Evolutionary conservation across 1,140 invertebrate genomes (phyloP).

Genomic region (Ptiloglossa arizonensis): DNA sequence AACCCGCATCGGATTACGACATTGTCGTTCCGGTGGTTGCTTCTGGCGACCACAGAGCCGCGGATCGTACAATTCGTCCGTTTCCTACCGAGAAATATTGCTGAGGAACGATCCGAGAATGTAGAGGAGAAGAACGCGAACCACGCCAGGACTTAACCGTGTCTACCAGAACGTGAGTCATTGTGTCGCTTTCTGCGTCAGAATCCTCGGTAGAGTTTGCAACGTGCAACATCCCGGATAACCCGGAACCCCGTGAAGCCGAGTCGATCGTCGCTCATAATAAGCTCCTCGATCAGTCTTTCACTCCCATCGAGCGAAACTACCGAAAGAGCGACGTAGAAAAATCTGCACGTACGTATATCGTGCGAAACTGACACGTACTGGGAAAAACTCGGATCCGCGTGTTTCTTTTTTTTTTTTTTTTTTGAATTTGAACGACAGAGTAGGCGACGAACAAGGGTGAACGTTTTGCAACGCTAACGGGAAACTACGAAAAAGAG

Average conservation of each 20-base stretch:
- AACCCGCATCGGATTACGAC: neutral
- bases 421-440: neutral
- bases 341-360: constrained; percentile 18
- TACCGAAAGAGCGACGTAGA: neutral
- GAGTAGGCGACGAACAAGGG: constrained; percentile 21
- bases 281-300: neutral
- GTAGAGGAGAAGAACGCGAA: neutral
- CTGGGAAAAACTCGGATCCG: constrained; percentile 11
- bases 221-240: neutral
- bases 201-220: neutral
- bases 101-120: no score
- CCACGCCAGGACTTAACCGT: constrained; percentile 19
- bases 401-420: neutral
- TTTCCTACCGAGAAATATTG: constrained; percentile 12
- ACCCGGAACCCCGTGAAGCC: constrained; percentile 27
- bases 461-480: neutral
- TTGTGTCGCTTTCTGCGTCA: neutral
- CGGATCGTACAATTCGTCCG: constrained; percentile 42
- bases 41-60: constrained; percentile 9
- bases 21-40: constrained; percentile 3
- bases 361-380: neutral
- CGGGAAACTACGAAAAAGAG: no score
- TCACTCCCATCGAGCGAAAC: neutral
- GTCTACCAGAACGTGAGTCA: constrained; percentile 2
- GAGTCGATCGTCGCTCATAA: constrained; percentile 34